Conservation (phyloP, 2,113 vertebrate species). For the Apteryx mantelli region DNA sequence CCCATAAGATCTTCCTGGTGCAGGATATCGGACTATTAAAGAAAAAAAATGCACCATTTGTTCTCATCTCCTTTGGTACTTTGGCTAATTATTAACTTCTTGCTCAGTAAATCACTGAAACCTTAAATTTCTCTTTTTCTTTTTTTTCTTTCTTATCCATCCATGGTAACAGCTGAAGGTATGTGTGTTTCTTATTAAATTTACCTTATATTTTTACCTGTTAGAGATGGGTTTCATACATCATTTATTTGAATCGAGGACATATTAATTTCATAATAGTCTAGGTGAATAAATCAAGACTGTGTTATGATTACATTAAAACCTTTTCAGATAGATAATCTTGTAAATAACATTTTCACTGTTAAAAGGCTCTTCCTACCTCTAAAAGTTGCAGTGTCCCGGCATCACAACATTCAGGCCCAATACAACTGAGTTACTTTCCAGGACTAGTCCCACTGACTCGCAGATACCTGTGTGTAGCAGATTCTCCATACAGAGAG, state of each 20-base stretch:
- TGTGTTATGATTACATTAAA: background rate
- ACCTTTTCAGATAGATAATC: background rate
- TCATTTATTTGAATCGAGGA: background rate
- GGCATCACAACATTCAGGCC: background rate
- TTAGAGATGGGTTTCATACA: background rate
- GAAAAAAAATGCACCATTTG: background rate
- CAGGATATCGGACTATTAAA: background rate
- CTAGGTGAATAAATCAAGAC: background rate
- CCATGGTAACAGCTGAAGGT: slow-evolving; percentile 48
- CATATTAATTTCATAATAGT: background rate
- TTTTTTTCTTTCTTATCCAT: background rate
- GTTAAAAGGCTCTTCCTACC: background rate
- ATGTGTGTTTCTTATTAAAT: background rate
- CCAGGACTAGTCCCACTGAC: background rate
- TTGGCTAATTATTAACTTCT: background rate
- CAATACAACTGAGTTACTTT: background rate
- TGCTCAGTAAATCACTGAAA: background rate
- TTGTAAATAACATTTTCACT: background rate
- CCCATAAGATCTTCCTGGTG: background rate
- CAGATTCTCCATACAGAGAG: background rate
- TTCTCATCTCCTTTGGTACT: background rate
- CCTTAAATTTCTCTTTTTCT: slow-evolving; percentile 7
- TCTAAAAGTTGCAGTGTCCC: background rate
- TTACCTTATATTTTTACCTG: background rate
- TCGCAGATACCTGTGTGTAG: background rate